phyloP scores from a whole-genome alignment of 1,140 invertebrate genomes.

The Eciton burchellii region DNA sequence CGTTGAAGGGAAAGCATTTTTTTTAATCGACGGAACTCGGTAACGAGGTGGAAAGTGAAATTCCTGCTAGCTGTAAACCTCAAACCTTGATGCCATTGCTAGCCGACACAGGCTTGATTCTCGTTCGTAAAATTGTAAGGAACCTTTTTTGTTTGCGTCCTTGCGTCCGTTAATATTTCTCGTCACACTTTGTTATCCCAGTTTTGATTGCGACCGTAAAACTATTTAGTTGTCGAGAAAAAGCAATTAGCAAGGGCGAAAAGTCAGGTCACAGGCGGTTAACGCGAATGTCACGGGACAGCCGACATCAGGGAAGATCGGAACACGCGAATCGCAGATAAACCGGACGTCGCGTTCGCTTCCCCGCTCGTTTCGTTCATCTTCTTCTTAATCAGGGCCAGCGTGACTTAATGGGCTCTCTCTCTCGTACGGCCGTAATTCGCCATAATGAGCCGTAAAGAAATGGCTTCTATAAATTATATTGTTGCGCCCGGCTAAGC shows the following conservation, averaged over 20 bases:
- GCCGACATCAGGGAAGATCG: neutral
- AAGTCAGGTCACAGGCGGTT: neutral
- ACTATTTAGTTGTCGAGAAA: neutral
- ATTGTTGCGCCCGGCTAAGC: conserved; percentile 59
- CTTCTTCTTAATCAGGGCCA: conserved; percentile 41
- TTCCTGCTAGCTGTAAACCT: neutral
- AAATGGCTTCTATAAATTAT: conserved; percentile 70
- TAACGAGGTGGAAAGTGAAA: neutral
- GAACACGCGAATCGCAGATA: conserved; percentile 26
- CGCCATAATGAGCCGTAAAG: conserved; percentile 68
- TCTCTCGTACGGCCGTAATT: conserved; percentile 46
- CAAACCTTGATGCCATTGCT: neutral
- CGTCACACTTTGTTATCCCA: neutral
- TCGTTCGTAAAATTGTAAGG: neutral
- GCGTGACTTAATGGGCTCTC: conserved; percentile 36
- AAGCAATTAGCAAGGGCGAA: neutral
- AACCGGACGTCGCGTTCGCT: conserved; percentile 1
- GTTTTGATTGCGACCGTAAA: neutral
- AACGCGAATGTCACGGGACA: neutral
- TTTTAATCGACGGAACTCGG: neutral
- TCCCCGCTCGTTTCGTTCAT: conserved; percentile 20
- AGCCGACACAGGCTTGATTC: neutral
- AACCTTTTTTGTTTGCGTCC: neutral
- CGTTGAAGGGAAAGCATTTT: neutral
- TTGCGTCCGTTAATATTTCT: neutral